Conservation (phyloP, 2,113 vertebrate species). For the Cacatua alba region DNA sequence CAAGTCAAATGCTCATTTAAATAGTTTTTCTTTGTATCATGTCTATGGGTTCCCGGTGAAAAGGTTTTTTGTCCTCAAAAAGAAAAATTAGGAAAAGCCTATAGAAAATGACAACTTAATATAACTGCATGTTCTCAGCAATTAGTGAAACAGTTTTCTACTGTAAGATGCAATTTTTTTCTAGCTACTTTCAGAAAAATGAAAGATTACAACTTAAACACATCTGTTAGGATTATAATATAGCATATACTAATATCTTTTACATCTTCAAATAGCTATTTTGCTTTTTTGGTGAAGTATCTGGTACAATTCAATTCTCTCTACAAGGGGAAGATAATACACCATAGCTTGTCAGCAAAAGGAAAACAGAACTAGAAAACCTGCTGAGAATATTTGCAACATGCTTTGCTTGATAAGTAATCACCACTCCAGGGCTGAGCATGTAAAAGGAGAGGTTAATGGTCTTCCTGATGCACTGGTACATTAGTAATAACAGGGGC, state of each 20-base stretch:
- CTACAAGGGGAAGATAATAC: neutral
- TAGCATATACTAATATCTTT: neutral
- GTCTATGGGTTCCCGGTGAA: neutral
- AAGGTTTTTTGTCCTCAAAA: neutral
- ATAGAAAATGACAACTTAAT: neutral
- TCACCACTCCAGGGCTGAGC: neutral
- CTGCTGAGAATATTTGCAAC: slow-evolving; percentile 2
- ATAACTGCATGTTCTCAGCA: neutral
- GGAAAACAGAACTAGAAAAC: slow-evolving; percentile 9
- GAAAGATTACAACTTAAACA: neutral
- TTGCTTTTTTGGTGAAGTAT: neutral
- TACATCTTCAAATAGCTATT: neutral
- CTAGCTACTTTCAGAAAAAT: neutral
- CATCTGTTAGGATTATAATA: neutral
- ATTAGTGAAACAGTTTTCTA: neutral
- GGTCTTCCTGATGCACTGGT: neutral
- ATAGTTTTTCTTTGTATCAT: neutral
- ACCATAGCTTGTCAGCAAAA: neutral
- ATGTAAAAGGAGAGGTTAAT: slow-evolving; percentile 11
- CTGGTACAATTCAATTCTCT: neutral
- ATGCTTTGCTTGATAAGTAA: slow-evolving; percentile 44
- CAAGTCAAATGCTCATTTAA: neutral
- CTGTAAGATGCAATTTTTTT: neutral
- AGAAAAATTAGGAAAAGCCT: neutral
- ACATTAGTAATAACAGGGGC: neutral